Evolutionary conservation across 2,888 invertebrate species (phyloP), one percentile per base, ranked within the genome.

Genomic region (Physocephala rufipes): DNA sequence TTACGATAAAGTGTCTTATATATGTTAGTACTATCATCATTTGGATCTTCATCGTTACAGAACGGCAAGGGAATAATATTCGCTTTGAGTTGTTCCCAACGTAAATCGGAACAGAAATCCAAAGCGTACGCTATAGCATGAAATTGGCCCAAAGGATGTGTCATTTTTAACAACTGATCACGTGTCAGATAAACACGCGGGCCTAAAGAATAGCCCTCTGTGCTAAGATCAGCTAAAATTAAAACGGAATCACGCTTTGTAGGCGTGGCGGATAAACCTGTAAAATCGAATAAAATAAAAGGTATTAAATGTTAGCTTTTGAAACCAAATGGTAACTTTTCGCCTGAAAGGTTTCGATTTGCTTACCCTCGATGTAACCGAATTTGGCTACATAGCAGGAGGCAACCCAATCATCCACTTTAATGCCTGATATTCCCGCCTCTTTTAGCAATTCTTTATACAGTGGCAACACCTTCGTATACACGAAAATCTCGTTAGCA

Each of bases 401-500:
- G 5, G 86, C 81, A 62, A 80, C 79, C 78, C 81, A 81, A 59
- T 80, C 76, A 3, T 77, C 75, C 1, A 78, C 62, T 26, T 64
- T 61, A 19, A 74, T 2, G 30, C 66, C 16, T 4, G 24, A 51
- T 9, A 49, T 5, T 1, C 75, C 71, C 5, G 76, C 73, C 12
- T 77, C 70, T 19, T 79, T 73, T 28, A 85, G 45, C 13, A 84
- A 66, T 74, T 82, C 73, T 55, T 79, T 77, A 69, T 79, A 86
- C 43, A 79, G 81, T 0, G 86, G 84, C 69, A 85, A 72, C 0
- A 85, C 78, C 43, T 82, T 76, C 1, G 76, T 75, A 61, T 86
- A 86, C 36, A 82, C 80, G 36, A 79, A 83, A 15, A 83, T 75
- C 72, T 86, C 86, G 73, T 86, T 86, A 36, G 81, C 78, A 70